Base-by-base conservation (phyloP, 2,113 vertebrate genomes). In the Elachura formosa region DNA sequence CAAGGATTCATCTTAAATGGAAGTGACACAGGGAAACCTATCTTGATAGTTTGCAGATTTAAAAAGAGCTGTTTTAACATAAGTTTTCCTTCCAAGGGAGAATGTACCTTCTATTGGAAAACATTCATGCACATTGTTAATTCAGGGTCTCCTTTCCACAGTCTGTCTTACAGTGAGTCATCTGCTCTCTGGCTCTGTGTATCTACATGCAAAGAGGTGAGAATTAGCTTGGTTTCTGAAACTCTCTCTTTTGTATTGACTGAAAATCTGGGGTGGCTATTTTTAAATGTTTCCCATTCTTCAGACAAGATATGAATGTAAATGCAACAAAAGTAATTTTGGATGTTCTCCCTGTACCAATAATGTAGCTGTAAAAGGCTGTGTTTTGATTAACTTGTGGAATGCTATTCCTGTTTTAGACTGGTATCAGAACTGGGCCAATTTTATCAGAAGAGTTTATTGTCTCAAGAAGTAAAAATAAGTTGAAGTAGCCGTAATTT, bases 101-200 rank as follows among this genome's bases (percentile, higher is more conserved):
- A 63, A 84, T 43, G 31, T 18, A 81, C 58, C 59, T 69, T 94
- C 89, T 94, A 66, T 48, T 59, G 71, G 78, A 95, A 97, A 90
- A 55, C 69, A 34, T n/a, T 33, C 5, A 4, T 63, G 55, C 29
- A 36, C 5, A 23, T 59, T 87, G 5, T 83, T 91, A 91, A 67
- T 45, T 16, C 5, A 58, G 25, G 16, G 31, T 62, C 33, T 87
- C 46, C 86, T 79, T 84, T 41, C 78, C 14, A 5, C 25, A 69
- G n/a, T 34, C 41, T 82, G n/a, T 61, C 12, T 67, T 48, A 34
- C 11, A 23, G 38, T 51, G 77, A 93, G 25, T 92, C 48, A 52
- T 92, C 48, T 80, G 29, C 64, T 77, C 49, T 71, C 82, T 86
- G 43, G 15, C 18, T 84, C 49, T 81, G 9, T 63, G 2, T 29